Percentiles rank a stretch among this genome's conserved stretches.
These are phyloP conservation scores for Hylyphantes graminicola DNA, from an alignment of 1,140 invertebrate species.

Conservation along the genomic window DNA sequence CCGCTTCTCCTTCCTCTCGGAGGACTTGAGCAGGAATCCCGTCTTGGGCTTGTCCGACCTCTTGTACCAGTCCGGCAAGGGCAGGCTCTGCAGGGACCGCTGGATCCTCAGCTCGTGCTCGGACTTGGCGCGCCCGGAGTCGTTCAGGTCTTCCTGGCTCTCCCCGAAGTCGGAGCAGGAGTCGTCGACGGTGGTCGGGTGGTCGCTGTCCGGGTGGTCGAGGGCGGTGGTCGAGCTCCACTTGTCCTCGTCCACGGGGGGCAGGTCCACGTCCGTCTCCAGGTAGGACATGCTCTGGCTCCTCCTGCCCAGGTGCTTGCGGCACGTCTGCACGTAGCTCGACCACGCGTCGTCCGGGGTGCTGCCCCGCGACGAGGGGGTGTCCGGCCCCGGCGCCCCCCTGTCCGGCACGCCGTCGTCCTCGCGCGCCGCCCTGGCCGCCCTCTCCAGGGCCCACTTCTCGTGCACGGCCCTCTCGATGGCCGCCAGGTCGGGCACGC, in stretches of 20 bases:
- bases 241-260: slow-evolving; percentile 27
- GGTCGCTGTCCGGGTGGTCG: slow-evolving; percentile 17
- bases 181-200: slow-evolving; percentile 13
- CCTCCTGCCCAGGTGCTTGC: slow-evolving; percentile 25
- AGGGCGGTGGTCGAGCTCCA: slow-evolving; percentile 39
- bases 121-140: slow-evolving; percentile 73
- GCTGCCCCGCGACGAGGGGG: slow-evolving; percentile 24
- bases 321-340: slow-evolving; percentile 39
- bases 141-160: slow-evolving; percentile 34
- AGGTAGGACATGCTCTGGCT: slow-evolving; percentile 49
- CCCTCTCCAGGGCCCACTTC: slow-evolving; percentile 43
- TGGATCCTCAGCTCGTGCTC: slow-evolving; percentile 93
- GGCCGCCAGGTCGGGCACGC: slow-evolving; percentile 41
- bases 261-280: slow-evolving; percentile 47
- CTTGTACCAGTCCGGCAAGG: slow-evolving; percentile 95
- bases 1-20: slow-evolving; percentile 45
- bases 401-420: not conserved
- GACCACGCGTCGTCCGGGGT: slow-evolving; percentile 51
- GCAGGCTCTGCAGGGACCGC: slow-evolving; percentile 89
- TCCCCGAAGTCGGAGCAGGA: slow-evolving; percentile 26
- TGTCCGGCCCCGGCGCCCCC: not conserved
- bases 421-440: not conserved
- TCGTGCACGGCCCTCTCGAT: slow-evolving; percentile 47
- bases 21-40: slow-evolving; percentile 64
- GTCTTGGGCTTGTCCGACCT: slow-evolving; percentile 72